A percentile compares a stretch with the other conserved stretches of the same genome.
These are phyloP conservation scores for Trididemnum nubilum DNA, from an alignment of 23 tunicate genomes.

Conservation along the genomic window DNA sequence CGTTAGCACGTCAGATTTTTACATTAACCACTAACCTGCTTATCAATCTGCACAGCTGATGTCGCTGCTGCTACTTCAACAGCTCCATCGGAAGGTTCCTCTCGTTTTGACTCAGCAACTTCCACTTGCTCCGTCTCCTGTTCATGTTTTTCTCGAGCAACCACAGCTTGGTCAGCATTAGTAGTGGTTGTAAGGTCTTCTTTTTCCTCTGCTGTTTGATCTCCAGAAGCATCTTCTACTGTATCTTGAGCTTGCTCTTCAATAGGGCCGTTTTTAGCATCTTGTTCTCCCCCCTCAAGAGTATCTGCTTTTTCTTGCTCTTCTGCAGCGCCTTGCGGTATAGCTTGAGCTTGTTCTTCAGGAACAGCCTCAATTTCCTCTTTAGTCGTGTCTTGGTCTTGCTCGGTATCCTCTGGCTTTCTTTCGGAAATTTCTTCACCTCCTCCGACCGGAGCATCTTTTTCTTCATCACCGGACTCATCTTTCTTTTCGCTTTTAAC, in stretches of 20 bases:
- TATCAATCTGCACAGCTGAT: not conserved
- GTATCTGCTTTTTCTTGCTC: not conserved
- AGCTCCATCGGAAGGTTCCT: not conserved
- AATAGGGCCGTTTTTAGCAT: no score
- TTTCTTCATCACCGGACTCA: constrained; percentile 9
- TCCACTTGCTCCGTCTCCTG: not conserved
- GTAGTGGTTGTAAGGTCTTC: no score
- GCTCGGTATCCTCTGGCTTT: constrained; percentile 6
- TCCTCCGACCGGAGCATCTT: not conserved
- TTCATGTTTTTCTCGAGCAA: not conserved
- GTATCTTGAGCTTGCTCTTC: no score
- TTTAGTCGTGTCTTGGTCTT: no score
- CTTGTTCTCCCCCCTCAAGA: not conserved
- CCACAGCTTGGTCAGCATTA: not conserved
- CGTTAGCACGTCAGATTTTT: no score
- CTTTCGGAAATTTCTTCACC: not conserved
- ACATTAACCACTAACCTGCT: no score
- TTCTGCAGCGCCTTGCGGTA: not conserved
- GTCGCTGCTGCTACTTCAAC: not conserved
- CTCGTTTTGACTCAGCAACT: not conserved
- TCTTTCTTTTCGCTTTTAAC: constrained; percentile 17
- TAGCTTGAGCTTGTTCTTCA: not conserved
- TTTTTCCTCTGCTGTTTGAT: no score
- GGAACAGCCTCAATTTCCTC: not conserved
- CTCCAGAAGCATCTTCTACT: no score